phyloP scores from a whole-genome alignment of 2,797 vertebrate species.

The Ceryle rudis region DNA sequence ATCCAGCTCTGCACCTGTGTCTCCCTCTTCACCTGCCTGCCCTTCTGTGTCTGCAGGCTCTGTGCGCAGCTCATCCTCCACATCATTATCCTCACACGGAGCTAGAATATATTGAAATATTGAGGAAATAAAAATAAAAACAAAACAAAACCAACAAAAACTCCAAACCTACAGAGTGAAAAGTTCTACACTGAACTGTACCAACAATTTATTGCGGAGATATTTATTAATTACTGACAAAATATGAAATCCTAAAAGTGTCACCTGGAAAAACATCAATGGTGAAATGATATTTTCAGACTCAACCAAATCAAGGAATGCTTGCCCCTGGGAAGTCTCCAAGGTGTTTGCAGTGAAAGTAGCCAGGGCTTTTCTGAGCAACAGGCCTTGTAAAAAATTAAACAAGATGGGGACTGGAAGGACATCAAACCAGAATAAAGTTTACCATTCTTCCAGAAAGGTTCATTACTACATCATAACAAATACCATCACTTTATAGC shows the following conservation, averaged over 20 bases:
- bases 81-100: slow-evolving; percentile 83
- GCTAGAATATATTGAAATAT: slow-evolving; percentile 78
- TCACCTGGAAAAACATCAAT: background rate
- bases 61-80: slow-evolving; percentile 86
- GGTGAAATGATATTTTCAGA: background rate
- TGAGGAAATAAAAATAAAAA: slow-evolving; percentile 4
- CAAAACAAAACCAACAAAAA: background rate
- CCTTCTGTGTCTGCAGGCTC: slow-evolving; percentile 82
- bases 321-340: background rate
- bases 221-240: background rate
- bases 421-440: background rate
- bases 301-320: background rate
- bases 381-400: background rate
- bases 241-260: background rate
- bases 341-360: background rate
- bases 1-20: slow-evolving; percentile 91
- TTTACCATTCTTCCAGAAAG: background rate
- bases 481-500: background rate
- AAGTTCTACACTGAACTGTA: background rate
- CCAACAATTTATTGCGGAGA: background rate
- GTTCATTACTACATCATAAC: background rate
- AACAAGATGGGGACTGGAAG: background rate
- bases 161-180: background rate
- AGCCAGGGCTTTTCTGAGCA: background rate
- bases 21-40: slow-evolving; percentile 84